Percentiles rank a stretch among this genome's conserved stretches.
phyloP scores from a whole-genome alignment of 2,113 vertebrate genomes.

The Nymphicus hollandicus region DNA sequence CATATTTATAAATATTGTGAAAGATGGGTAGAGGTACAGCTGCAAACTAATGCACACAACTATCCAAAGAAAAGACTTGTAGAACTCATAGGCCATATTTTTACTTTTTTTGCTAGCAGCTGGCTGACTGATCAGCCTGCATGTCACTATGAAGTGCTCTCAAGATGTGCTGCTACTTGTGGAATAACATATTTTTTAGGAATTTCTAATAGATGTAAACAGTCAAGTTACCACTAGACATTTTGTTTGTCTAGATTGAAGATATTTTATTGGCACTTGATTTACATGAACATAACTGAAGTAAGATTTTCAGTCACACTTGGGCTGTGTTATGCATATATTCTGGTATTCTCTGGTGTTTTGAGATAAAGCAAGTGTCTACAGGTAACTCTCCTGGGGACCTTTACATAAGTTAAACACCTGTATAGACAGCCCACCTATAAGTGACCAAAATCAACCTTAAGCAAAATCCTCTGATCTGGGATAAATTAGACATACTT shows the following conservation, averaged over 20 bases:
- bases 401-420: background rate
- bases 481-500: background rate
- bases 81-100: background rate
- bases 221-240: background rate
- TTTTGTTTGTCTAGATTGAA: background rate
- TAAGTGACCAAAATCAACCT: background rate
- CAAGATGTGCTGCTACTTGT: background rate
- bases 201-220: background rate
- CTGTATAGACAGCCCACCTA: background rate
- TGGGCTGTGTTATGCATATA: accelerated
- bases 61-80: background rate
- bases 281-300: background rate
- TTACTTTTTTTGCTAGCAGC: background rate
- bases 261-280: background rate
- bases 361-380: background rate
- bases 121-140: background rate
- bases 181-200: background rate
- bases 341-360: background rate
- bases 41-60: background rate
- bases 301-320: background rate
- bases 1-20: background rate
- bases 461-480: background rate
- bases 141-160: background rate
- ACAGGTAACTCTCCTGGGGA: background rate
- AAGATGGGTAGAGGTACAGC: background rate